Percentiles rank a stretch among this genome's conserved stretches.
Conservation (phyloP, 2,113 vertebrate species). For the Chaetops frenatus region DNA sequence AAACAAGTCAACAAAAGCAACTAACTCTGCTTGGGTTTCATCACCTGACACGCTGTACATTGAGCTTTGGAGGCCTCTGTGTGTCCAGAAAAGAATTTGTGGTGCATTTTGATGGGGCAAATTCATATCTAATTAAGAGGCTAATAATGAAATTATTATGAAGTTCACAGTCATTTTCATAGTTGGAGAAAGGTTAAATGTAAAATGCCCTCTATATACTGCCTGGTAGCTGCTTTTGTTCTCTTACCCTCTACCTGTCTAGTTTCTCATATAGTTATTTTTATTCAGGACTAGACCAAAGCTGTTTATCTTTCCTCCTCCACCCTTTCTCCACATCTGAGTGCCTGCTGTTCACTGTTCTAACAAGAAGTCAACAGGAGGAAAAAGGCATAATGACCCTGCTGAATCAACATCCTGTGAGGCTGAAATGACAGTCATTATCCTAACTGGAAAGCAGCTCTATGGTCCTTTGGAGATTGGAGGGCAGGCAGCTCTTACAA, state of each 20-base stretch:
- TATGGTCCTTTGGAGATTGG: not conserved
- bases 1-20: not conserved
- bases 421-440: not conserved
- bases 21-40: not conserved
- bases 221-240: not conserved
- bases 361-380: not conserved
- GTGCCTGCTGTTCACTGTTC: not conserved
- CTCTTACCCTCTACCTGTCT: not conserved
- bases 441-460: not conserved
- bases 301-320: not conserved
- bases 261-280: not conserved
- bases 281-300: not conserved
- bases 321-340: not conserved
- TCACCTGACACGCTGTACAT: not conserved
- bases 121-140: not conserved
- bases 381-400: not conserved
- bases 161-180: not conserved
- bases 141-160: not conserved
- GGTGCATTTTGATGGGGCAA: not conserved
- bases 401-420: conserved; percentile 9
- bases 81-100: not conserved
- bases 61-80: not conserved
- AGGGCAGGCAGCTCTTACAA: not conserved
- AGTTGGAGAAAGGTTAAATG: not conserved
- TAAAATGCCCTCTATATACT: not conserved